A percentile compares a stretch with the other conserved stretches of the same genome.
phyloP scores from a whole-genome alignment of 1,140 invertebrate species.

The Phymastichus coffea region DNA sequence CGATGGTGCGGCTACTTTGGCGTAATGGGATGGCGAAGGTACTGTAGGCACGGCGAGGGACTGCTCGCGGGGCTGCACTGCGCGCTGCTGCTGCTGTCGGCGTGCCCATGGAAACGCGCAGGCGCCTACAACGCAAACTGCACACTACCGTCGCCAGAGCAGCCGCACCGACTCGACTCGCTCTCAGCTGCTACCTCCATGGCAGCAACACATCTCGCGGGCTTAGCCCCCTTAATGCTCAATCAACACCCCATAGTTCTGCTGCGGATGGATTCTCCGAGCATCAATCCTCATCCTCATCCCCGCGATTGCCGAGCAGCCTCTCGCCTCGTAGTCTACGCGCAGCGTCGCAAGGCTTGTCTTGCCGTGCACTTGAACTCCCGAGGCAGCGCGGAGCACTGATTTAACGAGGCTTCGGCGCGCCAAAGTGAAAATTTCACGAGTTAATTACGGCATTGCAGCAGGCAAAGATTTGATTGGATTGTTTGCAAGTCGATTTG shows the following conservation, averaged over 20 bases:
- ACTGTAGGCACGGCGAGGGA: not conserved
- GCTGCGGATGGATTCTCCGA: constrained; percentile 10
- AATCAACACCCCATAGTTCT: constrained; percentile 48
- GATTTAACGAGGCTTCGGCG: constrained; percentile 1
- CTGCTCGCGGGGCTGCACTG: not conserved
- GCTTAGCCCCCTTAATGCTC: constrained; percentile 41
- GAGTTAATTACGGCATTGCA: not conserved
- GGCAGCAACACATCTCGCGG: not conserved
- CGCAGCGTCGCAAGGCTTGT: too few species aligned
- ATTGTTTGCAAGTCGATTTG: too few species aligned
- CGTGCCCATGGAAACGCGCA: constrained; percentile 51
- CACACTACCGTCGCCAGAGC: too few species aligned
- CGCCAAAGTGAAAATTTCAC: constrained; percentile 5
- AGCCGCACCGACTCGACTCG: constrained; percentile 41
- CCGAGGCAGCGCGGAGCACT: not conserved
- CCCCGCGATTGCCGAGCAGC: too few species aligned
- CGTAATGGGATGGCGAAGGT: too few species aligned
- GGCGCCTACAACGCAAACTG: constrained; percentile 39
- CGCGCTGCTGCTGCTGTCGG: not conserved
- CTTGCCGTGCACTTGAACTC: too few species aligned
- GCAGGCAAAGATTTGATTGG: too few species aligned
- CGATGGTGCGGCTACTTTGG: too few species aligned
- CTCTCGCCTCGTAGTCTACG: too few species aligned
- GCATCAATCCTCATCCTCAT: too few species aligned
- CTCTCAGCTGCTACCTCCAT: constrained; percentile 24